Evolutionary conservation across 2,888 invertebrate species (phyloP).

Genomic region (Drosophila peninsularis): DNA sequence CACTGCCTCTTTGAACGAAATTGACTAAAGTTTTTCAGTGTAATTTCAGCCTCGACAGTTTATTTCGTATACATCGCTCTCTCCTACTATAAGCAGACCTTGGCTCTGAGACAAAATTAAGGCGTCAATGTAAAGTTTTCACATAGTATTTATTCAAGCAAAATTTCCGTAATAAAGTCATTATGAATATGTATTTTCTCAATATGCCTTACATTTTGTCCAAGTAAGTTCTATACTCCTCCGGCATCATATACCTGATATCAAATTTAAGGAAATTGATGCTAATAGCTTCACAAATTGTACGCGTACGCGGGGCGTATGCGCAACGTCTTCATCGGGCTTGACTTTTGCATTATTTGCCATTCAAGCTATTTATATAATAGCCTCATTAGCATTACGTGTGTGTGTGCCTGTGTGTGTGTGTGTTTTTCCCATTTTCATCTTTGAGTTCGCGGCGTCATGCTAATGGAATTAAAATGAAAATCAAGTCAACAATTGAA

Average conservation of each 20-base stretch:
- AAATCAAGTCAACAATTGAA: slow-evolving; percentile 72
- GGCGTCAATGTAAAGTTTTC: background rate
- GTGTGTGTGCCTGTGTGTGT: slow-evolving; percentile 14
- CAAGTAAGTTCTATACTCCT: slow-evolving; percentile 10
- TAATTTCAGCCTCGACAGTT: background rate
- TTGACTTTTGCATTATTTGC: slow-evolving; percentile 75
- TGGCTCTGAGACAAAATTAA: background rate
- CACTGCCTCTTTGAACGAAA: background rate
- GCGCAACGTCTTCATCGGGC: slow-evolving; percentile 34
- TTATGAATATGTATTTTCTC: background rate
- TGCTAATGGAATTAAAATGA: slow-evolving; percentile 73
- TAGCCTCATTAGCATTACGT: slow-evolving; percentile 69
- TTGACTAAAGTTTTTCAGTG: background rate
- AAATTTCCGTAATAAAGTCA: background rate
- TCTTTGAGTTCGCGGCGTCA: slow-evolving; percentile 59
- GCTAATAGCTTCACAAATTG: slow-evolving; percentile 45
- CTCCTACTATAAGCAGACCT: background rate
- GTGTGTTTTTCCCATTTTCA: slow-evolving; percentile 5
- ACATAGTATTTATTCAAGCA: background rate
- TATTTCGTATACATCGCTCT: slow-evolving; percentile 1
- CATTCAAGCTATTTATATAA: slow-evolving; percentile 78
- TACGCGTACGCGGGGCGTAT: slow-evolving; percentile 33
- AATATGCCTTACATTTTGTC: background rate
- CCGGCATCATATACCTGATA: slow-evolving; percentile 24
- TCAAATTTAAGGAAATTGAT: slow-evolving; percentile 54